Base-by-base conservation (phyloP, 2,888 invertebrate species). In the Sesia apiformis region DNA sequence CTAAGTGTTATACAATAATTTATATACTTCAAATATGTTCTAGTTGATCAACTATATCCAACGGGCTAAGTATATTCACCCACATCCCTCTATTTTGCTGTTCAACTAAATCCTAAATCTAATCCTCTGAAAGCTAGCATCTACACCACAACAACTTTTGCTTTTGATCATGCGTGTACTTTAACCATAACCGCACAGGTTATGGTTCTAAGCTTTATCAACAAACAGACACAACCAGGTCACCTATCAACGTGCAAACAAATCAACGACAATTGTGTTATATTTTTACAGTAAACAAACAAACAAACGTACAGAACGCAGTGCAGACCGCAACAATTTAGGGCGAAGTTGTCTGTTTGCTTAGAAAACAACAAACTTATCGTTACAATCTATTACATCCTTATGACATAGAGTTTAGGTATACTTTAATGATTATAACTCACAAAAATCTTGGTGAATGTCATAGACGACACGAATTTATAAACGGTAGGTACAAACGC, bases 241-340 rank as follows among this genome's bases (percentile, higher is more conserved):
- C 52, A 49, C 51, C 49, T 57, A 71, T 65, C 62, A 62, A 59
- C 59, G 58, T 60, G 63, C 71, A 77, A 80, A 78, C 79, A 81
- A 80, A 81, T 79, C 77, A 77, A 66, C 70, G 68, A 70, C 73
- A 65, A 67, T 65, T 74, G 66, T 73, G 72, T 72, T 72, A 67
- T 79, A 73, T 77, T 77, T 78, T 77, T 78, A 66, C 70, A 60
- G 67, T 67, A 72, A 70, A 70, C 74, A 78, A 74, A 69, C 71
- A 72, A 70, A 70, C 74, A 78, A 74, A 69, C 70, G 66, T 70
- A 62, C 58, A 57, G 62, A 61, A 62, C 66, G 66, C 67, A 7
- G 50, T 65, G 69, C 69, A 69, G 73, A 70, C 81, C 79, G 71
- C 78, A 73, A 78, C 81, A 80, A 79, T 81, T 83, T 75, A 68